These are phyloP conservation scores for Telmatochromis bifrenatus DNA, from an alignment of 2,113 vertebrate genomes.

Conservation along the genomic window DNA sequence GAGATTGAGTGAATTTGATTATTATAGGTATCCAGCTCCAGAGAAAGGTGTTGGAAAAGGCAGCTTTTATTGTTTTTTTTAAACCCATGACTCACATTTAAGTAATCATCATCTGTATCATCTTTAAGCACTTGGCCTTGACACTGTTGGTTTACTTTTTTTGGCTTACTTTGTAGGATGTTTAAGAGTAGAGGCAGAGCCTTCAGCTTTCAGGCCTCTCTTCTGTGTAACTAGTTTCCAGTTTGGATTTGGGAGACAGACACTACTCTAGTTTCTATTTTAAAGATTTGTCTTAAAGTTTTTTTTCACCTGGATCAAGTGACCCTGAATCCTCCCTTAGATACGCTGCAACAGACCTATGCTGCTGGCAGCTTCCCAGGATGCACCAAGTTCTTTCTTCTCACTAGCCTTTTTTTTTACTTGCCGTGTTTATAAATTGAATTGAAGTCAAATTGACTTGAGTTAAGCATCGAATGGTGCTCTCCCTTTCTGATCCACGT, in stretches of 20 bases:
- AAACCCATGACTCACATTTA: background rate
- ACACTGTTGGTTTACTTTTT: fast-evolving
- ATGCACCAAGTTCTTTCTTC: background rate
- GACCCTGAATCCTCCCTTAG: background rate
- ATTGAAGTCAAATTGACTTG: background rate
- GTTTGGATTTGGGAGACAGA: background rate
- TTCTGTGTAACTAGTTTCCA: background rate
- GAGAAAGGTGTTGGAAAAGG: background rate
- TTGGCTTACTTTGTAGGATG: background rate
- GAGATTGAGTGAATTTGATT: background rate
- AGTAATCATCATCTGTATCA: background rate
- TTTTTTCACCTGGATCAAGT: background rate
- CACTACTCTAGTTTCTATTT: background rate
- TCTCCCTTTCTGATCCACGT: background rate
- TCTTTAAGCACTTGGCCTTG: background rate
- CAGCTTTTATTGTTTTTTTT: background rate
- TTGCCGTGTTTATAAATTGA: background rate
- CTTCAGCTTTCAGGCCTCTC: background rate
- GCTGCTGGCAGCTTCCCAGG: background rate
- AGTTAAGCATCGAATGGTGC: background rate
- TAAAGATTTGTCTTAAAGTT: background rate
- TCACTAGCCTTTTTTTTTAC: background rate
- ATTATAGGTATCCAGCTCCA: background rate
- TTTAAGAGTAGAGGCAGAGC: background rate
- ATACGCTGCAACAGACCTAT: fast-evolving